Base-by-base conservation (phyloP, 2,888 invertebrate species). In the Nymphalis urticae region DNA sequence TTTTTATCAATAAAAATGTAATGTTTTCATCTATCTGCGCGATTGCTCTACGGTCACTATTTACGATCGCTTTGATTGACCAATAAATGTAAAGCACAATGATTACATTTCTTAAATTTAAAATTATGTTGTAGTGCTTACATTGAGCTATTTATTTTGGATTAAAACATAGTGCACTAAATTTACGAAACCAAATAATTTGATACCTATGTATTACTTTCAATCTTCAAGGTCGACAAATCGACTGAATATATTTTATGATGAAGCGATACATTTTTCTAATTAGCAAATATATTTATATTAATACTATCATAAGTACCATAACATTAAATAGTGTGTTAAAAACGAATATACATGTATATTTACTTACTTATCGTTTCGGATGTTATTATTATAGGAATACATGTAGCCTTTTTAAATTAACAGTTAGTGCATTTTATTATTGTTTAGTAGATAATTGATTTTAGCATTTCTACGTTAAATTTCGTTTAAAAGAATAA, bases 1-100 rank as follows among this genome's bases (percentile, higher is more conserved):
- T 78, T 77, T 81, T 77, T 81, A 80, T 86, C 86, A 86, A 87
- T 86, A 87, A 84, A 85, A 83, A 84, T 82, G 81, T 80, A 80
- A 79, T 80, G 82, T 79, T 83, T 77, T 76, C 75, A 77, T 75
- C 74, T 73, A 76, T 79, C 79, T 77, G 80, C 79, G 79, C 79
- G 75, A 74, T 76, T 75, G 73, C 76, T 75, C 74, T 68, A 68
- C 71, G 71, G 61, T 68, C 63, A 70, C 70, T 61, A 69, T 64
- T 70, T 72, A 71, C 66, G 68, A 68, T 70, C 59, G 69, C 63
- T 69, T 50, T 59, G 59, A 64, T 64, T 70, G 48, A 42, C 59
- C 42, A 56, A 54, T 61, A 64, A 61, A 42, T 48, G 47, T 50
- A 53, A 32, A 59, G 48, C 53, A 54, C 36, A 27, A 62, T 42